A percentile compares a stretch with the other conserved stretches of the same genome.
Conservation (phyloP, 2,113 vertebrate species). For the Callionymus lyra region DNA sequence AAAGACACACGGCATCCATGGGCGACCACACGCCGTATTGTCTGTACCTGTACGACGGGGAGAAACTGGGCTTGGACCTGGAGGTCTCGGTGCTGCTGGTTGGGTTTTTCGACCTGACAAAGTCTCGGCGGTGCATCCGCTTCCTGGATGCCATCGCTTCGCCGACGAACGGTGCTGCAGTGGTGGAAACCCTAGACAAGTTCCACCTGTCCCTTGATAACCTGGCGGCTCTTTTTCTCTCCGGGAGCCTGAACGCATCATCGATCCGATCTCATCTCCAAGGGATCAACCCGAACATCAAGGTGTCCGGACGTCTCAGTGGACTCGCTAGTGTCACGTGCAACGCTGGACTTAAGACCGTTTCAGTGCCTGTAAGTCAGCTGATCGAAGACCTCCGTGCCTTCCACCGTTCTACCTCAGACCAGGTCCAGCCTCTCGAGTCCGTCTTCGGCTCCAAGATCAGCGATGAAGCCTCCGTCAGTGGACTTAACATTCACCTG, state of each 20-base stretch:
- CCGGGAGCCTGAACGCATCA: constrained; percentile 19
- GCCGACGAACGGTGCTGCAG: constrained; percentile 4
- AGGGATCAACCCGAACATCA: constrained; percentile 45
- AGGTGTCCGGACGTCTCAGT: constrained; percentile 48
- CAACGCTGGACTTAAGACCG: constrained; percentile 34
- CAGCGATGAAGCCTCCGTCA: constrained; percentile 15
- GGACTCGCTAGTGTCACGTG: constrained; percentile 46
- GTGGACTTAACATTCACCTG: constrained; percentile 44
- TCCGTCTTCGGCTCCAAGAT: constrained; percentile 43
- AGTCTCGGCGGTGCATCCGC: constrained; percentile 31
- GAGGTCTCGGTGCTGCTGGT: constrained; percentile 48
- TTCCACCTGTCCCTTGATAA: constrained; percentile 48
- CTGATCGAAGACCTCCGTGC: constrained; percentile 48
- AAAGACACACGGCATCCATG: constrained; percentile 30
- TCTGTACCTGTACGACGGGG: constrained; percentile 53
- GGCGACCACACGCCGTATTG: constrained; percentile 59
- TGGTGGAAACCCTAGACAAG: constrained; percentile 44
- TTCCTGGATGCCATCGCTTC: constrained; percentile 56
- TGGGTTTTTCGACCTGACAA: constrained; percentile 54
- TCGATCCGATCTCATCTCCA: constrained; percentile 44
- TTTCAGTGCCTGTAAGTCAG: constrained; percentile 37
- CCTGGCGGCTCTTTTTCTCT: constrained; percentile 45
- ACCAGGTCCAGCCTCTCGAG: constrained; percentile 38
- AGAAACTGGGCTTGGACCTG: constrained; percentile 24
- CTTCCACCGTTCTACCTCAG: constrained; percentile 35